Base-by-base conservation (phyloP, 1,140 invertebrate genomes). In the Drosophila seguyi region DNA sequence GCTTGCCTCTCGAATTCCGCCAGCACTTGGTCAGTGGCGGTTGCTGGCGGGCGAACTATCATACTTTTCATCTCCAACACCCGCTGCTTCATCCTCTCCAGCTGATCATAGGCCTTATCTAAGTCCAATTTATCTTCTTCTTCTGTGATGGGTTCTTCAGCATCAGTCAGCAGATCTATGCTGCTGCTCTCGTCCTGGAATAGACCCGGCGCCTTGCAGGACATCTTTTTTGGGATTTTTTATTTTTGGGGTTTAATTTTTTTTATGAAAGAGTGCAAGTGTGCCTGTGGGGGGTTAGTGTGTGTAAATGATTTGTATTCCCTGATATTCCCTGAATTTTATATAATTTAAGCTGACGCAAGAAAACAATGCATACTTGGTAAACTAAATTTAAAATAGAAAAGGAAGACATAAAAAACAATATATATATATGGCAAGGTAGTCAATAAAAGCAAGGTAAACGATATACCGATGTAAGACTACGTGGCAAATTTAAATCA, bases 81-180 rank as follows among this genome's bases (percentile, higher is more conserved):
- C 1, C 61, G 47, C 22, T 75, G 63, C 34, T 58, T 77, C 63
- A 69, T 69, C 18, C n/a, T 20, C 52, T 78, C 74, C 20, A 78
- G 44, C 11, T 62, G 27, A 4, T 57, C 39, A 16, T 52, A 78
- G 16, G 39, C 18, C 38, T 36, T 22, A 2, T 55, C 6, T 0
- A 69, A 20, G n/a, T 66, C n/a, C 13, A 66, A 13, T 38, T 36
- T 20, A 6, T n/a, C n/a, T n/a, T 56, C 25, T 13, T 38, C 3
- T 14, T 4, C 50, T 16, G 18, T 1, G 18, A 11, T 20, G 31
- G 18, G 34, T 5, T 36, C 34, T 13, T 5, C 11, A 13, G 4
- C 0, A 5, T 36, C 34, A 13, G 4, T 42, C 16, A 63, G 4
- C n/a, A n/a, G n/a, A 3, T 60, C 55, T 13, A 39, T 14, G 31